Base-by-base conservation (phyloP, 2,797 vertebrate species). In the Aldrovandia affinis region DNA sequence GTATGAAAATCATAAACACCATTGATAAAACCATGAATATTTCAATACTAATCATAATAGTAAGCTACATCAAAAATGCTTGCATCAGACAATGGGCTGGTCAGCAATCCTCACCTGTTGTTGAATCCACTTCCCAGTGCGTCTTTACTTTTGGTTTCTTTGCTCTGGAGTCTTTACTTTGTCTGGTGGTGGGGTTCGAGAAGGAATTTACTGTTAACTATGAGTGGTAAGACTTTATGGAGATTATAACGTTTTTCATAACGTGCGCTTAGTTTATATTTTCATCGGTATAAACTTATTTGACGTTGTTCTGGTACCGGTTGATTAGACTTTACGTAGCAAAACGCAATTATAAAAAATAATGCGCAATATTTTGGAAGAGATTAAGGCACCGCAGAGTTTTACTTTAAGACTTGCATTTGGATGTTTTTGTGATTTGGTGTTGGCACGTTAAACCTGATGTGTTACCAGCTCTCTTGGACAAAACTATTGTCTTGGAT, bases 211-310 rank as follows among this genome's bases (percentile, higher is more conserved):
- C 77, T 18, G 15, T 50, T 28, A 79, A 10, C 44, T 30, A 18
- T 12, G 47, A 79, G 47, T 79, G 77, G 77, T 79, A 79, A 79
- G 77, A 79, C 77, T 79, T 47, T 78, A 2, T 25, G 42, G 28
- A 8, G 42, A 50, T 12, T 79, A 28, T 10, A 28, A 44, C 28
- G 39, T 54, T 42, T 73, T 39, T 20, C 1, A 68, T 33, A 5
- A 28, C 30, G 28, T 33, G 28, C 15, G 12, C 14, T 68, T 68
- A n/a, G 63, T 36, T 33, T 68, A n/a, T 55, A 63, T 68, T 68
- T 33, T 20, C 68, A 70, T 15, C 68, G 30, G 15, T 39, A 39
- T 2, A 28, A 6, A 36, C 33, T 70, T 20, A 36, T 12, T 70
- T 65, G 30, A 70, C 20, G 33, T 36, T 6, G 6, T 15, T 36